Percentiles rank a stretch among this genome's conserved stretches.
Evolutionary conservation across 2,797 vertebrate genomes (phyloP).

Genomic region (Trichosurus vulpecula): DNA sequence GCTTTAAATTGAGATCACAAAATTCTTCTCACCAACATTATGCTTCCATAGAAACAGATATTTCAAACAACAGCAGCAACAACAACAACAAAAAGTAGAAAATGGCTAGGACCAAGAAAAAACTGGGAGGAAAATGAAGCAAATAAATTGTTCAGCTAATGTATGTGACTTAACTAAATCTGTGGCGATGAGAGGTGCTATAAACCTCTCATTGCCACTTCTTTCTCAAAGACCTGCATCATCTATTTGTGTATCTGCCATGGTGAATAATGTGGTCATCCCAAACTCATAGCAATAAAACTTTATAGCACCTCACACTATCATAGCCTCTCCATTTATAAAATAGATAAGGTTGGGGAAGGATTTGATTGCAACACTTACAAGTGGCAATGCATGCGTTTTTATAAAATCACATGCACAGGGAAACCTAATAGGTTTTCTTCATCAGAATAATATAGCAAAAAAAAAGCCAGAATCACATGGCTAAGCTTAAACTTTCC

Average conservation of each 20-base stretch:
- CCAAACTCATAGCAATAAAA: background rate
- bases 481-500: background rate
- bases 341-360: background rate
- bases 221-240: background rate
- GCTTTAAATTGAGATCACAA: background rate
- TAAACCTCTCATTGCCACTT: background rate
- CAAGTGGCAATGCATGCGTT: background rate
- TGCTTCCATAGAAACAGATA: background rate
- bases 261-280: background rate
- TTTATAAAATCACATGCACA: background rate
- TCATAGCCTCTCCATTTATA: background rate
- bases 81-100: background rate
- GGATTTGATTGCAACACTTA: background rate
- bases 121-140: background rate
- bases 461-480: background rate
- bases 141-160: background rate
- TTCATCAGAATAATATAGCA: background rate
- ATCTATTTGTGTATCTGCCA: background rate
- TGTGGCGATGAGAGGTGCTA: background rate
- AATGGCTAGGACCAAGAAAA: background rate
- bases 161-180: background rate
- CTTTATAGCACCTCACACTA: background rate
- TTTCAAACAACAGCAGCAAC: background rate
- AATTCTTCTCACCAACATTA: background rate
- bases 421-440: background rate